A percentile compares a stretch with the other conserved stretches of the same genome.
Evolutionary conservation across 2,888 invertebrate genomes (phyloP).

Genomic region (Cactoblastis cactorum): DNA sequence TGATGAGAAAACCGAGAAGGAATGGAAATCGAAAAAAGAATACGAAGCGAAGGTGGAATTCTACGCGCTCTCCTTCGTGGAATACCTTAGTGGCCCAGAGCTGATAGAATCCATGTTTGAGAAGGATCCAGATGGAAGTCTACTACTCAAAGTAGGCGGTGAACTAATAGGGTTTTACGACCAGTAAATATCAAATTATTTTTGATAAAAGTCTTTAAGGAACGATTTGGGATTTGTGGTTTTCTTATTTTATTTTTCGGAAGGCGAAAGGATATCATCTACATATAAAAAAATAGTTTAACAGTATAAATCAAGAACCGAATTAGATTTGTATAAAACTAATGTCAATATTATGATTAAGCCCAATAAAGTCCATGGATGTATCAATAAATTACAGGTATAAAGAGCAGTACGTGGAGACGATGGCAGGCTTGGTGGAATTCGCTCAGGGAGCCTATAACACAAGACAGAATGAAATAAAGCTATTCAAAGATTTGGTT

Average conservation of each 20-base stretch:
- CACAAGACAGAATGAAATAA: constrained; percentile 81
- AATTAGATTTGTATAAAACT: too few relatives aligned
- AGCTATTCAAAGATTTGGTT: constrained; percentile 79
- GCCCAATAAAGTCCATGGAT: neutral
- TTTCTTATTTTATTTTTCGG: too few relatives aligned
- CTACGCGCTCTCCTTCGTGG: constrained; percentile 86
- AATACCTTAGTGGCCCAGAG: constrained; percentile 84
- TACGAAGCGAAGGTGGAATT: constrained; percentile 79
- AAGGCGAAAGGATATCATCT: too few relatives aligned
- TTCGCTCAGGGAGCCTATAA: constrained; percentile 83
- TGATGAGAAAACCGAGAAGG: constrained; percentile 76
- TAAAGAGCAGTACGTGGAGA: constrained; percentile 75
- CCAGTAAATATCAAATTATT: constrained; percentile 59
- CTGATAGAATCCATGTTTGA: constrained; percentile 85
- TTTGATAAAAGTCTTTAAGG: too few relatives aligned
- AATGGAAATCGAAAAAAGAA: constrained; percentile 65
- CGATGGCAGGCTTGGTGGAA: constrained; percentile 81
- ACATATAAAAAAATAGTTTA: too few relatives aligned
- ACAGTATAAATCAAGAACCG: too few relatives aligned
- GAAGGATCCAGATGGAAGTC: constrained; percentile 82
- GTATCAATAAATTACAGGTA: constrained; percentile 48
- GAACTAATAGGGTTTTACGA: constrained; percentile 80
- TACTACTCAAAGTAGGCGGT: constrained; percentile 79
- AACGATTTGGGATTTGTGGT: too few relatives aligned
- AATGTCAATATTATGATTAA: neutral